phyloP scores from a whole-genome alignment of 1,140 invertebrate species.

The Octopus bimaculoides region DNA sequence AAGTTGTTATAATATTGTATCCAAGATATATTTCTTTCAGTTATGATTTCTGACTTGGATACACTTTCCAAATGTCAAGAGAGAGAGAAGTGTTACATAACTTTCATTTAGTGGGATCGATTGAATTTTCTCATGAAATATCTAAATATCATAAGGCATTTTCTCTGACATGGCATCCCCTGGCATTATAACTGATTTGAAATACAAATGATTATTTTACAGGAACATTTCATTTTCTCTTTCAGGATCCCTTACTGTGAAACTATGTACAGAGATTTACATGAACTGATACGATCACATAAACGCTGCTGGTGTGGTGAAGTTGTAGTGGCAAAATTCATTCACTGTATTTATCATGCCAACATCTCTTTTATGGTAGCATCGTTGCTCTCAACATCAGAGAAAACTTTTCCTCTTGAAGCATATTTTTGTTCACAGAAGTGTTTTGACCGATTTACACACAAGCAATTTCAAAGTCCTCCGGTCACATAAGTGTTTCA shows the following conservation, averaged over 20 bases:
- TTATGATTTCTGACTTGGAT: too few relatives aligned
- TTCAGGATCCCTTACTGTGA: slow-evolving; percentile 44
- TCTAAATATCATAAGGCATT: too few relatives aligned
- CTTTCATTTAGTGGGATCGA: too few relatives aligned
- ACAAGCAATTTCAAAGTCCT: background rate
- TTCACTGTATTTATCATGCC: background rate
- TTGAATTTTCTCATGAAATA: too few relatives aligned
- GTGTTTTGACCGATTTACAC: background rate
- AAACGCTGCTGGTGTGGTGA: background rate
- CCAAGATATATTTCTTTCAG: too few relatives aligned
- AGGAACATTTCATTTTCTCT: slow-evolving; percentile 15
- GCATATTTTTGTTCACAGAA: slow-evolving; percentile 7
- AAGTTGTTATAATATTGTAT: too few relatives aligned
- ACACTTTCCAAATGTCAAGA: too few relatives aligned
- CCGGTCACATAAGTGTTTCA: too few relatives aligned
- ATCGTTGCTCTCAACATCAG: background rate
- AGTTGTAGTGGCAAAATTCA: background rate
- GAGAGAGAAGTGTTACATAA: too few relatives aligned
- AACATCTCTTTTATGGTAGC: background rate
- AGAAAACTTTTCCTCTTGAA: background rate
- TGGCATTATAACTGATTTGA: too few relatives aligned
- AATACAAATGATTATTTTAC: too few relatives aligned
- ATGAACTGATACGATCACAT: background rate
- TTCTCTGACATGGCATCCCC: too few relatives aligned
- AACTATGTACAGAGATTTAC: background rate